Evolutionary conservation across 2,888 invertebrate species (phyloP), one percentile per base, ranked within the genome.

Genomic region (Epiblema foenella): DNA sequence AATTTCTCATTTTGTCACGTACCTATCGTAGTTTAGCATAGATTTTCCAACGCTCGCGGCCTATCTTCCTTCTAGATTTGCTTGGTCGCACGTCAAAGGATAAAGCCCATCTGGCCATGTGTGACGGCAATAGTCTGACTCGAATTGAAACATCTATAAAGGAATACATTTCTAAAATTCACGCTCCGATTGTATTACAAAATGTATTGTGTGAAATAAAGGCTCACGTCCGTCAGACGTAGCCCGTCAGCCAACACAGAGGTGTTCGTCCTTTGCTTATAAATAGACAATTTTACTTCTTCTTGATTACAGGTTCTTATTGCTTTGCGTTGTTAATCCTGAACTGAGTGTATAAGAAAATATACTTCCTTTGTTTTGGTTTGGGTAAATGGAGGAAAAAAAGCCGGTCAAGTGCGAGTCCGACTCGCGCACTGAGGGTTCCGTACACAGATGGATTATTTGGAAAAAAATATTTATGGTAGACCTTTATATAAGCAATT

Each of bases 101-200:
- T 7, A 52, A 17, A 52, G 62, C 33, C 11, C n/a, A 11, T 11
- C 39, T 20, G 29, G 54, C 15, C 18, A 68, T 54, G 52, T 60
- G 67, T 62, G 42, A 33, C 49, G 20, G 51, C 54, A 39, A 68
- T 68, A 60, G 68, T 68, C 51, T n/a, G 59, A 59, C 51, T 68
- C 68, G 52, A 24, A 64, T 42, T 15, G 29, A 46, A 68, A 52
- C 17, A 24, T 52, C 52, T 15, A 18, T 54, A 54, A 29, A 60
- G 29, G 54, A 68, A 68, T 60, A 54, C 54, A 54, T 68, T 39
- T 60, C 18, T 60, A 37, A 62, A 60, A 68, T 68, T 60, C 59
- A 60, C 51, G 54, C 60, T 54, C 15, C 54, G 5, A 17, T 9
- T 42, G 29, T 68, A 18, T 68, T 54, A 46, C 54, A 39, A 37